Conservation (phyloP, 2,888 invertebrate species). For the Gastrophysa polygoni region DNA sequence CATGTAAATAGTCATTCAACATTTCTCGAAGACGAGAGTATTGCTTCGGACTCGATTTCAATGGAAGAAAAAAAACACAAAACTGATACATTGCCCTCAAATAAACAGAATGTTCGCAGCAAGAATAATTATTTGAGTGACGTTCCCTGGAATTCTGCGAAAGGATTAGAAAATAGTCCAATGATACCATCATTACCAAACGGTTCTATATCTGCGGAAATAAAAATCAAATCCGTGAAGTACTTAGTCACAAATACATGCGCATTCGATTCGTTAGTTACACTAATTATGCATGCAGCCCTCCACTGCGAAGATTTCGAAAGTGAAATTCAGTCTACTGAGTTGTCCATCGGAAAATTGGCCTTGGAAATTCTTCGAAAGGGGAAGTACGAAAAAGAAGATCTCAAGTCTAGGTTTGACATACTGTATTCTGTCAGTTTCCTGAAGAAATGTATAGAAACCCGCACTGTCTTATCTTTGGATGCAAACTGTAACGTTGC, state of each 20-base stretch:
- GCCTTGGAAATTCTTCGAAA: background rate
- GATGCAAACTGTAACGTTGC: background rate
- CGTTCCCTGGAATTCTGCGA: background rate
- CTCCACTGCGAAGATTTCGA: background rate
- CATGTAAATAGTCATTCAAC: no score
- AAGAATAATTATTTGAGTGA: background rate
- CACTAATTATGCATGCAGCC: background rate
- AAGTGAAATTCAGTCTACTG: background rate
- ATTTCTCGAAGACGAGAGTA: no score
- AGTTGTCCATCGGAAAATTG: background rate
- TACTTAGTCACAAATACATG: background rate
- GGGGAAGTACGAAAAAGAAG: background rate
- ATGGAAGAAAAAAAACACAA: no score
- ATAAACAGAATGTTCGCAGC: no score
- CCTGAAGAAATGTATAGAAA: background rate
- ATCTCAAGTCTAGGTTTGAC: background rate
- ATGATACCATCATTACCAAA: background rate
- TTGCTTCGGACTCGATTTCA: no score
- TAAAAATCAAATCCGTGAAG: no score
- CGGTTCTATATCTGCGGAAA: no score
- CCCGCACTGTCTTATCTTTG: background rate
- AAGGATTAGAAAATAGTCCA: background rate
- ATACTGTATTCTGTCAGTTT: background rate
- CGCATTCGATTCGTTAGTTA: background rate
- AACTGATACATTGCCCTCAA: no score